Evolutionary conservation across 1,140 invertebrate genomes (phyloP), one percentile per base, ranked within the genome.

Genomic region (Zaprionus capensis): DNA sequence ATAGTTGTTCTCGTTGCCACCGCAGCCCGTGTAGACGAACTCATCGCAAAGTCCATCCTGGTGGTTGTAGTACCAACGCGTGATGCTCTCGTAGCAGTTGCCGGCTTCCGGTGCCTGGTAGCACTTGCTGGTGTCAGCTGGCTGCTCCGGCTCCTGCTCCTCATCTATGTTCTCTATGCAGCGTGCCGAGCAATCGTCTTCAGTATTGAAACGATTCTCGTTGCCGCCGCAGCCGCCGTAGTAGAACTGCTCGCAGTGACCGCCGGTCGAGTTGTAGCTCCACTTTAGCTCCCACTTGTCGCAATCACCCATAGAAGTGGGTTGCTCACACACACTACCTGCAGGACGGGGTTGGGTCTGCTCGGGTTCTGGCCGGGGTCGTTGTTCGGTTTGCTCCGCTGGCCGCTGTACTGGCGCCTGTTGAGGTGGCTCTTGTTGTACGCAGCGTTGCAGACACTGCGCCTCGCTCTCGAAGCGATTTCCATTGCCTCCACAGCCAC

Each of bases 1-100:
- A 94, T 98, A 99, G 81, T 96, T 96, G 92, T 99, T 99, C 62
- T 94, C 94, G 92, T 99, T 99, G 51, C 97, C 97, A 12, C 95
- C 95, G 85, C 97, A 98, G 55, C 97, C 97, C 1, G 95, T 95
- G 81, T 97, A 99, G 5, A 94, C 93, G 93, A 99, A 99, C 75
- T 95, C 94, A 68, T 95, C 95, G 92, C 98, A 99, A 15, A 95
- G 94, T 31, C 97, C 97, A 44, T 96, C 94, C 36, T 93, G 79
- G 20, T 94, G 94, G 90, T 98, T 96, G 92, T 98, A 99, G 92
- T 95, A 96, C 96, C 96, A 99, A 59, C 95, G 95, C 1, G 93
- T 91, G 69, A 93, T 80, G 58, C 93, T 91, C 38, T 94, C 93
- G 5, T 93, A 90, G 86, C 97, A 98, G 0, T 95, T 94, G 2